phyloP scores from a whole-genome alignment of 1,140 invertebrate genomes.

The Heliconius himera region DNA sequence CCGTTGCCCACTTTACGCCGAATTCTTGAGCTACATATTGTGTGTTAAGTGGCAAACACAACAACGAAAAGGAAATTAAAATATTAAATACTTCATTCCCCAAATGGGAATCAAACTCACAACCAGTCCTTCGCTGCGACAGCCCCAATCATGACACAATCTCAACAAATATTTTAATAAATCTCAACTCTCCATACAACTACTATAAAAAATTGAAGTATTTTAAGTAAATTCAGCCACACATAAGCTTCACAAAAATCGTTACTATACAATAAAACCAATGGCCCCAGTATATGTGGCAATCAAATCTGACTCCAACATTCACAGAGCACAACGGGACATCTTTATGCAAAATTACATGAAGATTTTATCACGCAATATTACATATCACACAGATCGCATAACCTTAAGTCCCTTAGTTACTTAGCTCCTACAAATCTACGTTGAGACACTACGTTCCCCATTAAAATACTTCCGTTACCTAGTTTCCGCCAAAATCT shows the following conservation, averaged over 20 bases:
- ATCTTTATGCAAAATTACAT: conserved; percentile 28
- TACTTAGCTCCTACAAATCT: background rate
- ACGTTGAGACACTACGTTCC: too few relatives aligned
- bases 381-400: conserved; percentile 52
- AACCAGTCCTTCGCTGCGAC: background rate
- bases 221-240: background rate
- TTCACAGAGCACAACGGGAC: conserved; percentile 20
- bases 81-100: background rate
- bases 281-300: background rate
- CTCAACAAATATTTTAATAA: background rate
- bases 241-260: background rate
- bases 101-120: background rate
- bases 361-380: conserved; percentile 26
- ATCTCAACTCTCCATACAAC: background rate
- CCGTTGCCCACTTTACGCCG: too few relatives aligned
- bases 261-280: background rate
- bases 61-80: background rate
- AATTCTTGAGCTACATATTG: too few relatives aligned
- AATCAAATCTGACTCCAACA: background rate
- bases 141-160: too few relatives aligned
- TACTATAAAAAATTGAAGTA: background rate
- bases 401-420: conserved; percentile 44
- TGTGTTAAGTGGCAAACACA: too few relatives aligned
- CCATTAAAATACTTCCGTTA: too few relatives aligned
- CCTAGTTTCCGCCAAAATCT: too few relatives aligned